Evolutionary conservation across 2,113 vertebrate genomes (phyloP).

Genomic region (Brienomyrus longianalis): DNA sequence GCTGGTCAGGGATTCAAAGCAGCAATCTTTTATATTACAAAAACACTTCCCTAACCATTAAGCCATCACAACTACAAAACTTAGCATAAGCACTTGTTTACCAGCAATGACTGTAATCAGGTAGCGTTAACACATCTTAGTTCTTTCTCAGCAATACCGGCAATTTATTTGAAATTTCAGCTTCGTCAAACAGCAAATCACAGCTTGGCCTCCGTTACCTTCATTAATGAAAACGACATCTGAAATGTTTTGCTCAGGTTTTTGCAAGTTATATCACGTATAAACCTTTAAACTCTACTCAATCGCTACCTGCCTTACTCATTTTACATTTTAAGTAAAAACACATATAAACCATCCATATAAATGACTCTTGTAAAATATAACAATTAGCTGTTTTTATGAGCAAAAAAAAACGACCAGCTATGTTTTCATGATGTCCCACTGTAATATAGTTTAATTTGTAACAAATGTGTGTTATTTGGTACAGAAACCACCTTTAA

Average conservation of each 20-base stretch:
- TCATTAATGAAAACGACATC: constrained; percentile 1
- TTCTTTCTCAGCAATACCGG: not conserved
- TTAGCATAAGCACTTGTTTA: not conserved
- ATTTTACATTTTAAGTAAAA: not conserved
- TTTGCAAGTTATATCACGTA: not conserved
- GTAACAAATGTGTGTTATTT: not conserved
- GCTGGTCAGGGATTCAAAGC: too few relatives aligned
- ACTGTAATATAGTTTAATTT: not conserved
- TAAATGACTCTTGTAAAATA: not conserved
- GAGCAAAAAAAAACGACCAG: not conserved
- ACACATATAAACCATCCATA: not conserved
- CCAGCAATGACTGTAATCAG: not conserved
- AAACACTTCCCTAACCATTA: not conserved
- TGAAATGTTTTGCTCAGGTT: not conserved
- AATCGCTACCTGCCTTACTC: not conserved
- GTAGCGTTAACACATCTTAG: not conserved
- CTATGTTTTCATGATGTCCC: not conserved
- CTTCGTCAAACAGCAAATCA: not conserved
- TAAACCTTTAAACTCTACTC: not conserved
- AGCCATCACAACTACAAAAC: too few relatives aligned
- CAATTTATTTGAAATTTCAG: not conserved
- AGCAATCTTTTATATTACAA: not conserved
- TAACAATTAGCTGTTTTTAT: not conserved
- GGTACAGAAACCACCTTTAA: not conserved
- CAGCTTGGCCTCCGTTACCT: not conserved